Evolutionary conservation across 2,888 invertebrate species (phyloP), one percentile per base, ranked within the genome.

Genomic region (Apamea sordens): DNA sequence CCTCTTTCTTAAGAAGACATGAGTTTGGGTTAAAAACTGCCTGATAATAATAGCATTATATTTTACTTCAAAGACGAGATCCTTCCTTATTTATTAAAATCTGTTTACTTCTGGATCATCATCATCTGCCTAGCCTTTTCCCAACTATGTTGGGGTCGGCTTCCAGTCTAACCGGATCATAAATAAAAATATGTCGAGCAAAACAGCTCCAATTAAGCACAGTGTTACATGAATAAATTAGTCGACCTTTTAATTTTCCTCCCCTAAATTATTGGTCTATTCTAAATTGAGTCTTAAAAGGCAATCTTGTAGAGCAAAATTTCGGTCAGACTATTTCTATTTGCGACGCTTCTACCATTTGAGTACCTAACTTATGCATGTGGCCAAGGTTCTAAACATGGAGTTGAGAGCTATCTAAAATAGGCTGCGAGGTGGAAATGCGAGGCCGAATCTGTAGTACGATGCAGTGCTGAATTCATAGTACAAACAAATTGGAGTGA

Each of bases 341-440:
- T 75, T 70, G 13, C 50, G 63, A 28, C 36, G 50, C 28, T 24
- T 70, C 41, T 41, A 71, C 61, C 53, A 63, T 64, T 67, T 53
- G 67, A 47, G n/a, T 10, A 61, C 70, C 28, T 86, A 61, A 80
- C 28, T 76, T 86, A 86, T 84, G 67, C 75, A 84, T 73, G 73
- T 71, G 72, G 36, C 47, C 24, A 59, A 77, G 77, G 77, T 64
- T 75, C 67, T 75, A 65, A 80, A 78, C 50, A 61, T 72, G 69
- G 69, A 82, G 53, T 77, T 65, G 56, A 53, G 50, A 64, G 56
- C 36, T 73, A 73, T 72, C 76, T 77, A 61, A 85, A 85, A 83
- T 79, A 80, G 79, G 64, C 64, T 61, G 41, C n/a, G 63, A 67
- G 47, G 50, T 76, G 32, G 71, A 77, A 82, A 69, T 63, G 50